Base-by-base conservation (phyloP, 2,113 vertebrate genomes). In the Strigops habroptila region DNA sequence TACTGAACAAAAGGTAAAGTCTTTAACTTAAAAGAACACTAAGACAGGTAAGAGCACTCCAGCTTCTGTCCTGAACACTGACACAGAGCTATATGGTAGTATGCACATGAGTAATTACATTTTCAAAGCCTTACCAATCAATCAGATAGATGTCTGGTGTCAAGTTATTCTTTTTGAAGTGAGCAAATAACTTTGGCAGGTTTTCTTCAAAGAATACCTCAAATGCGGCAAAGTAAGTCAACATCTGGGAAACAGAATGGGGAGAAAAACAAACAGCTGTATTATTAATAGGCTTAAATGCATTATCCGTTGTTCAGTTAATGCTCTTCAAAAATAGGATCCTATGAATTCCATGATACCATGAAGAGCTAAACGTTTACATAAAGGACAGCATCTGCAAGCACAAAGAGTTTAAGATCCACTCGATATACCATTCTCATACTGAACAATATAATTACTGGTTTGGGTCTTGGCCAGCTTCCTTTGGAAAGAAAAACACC, bases 151-250 rank as follows among this genome's bases (percentile, higher is more conserved):
- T 99, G 97, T 99, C 99, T 76, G 99, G 99, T 57, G 99, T 99
- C 94, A 99, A 90, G 96, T 98, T 99, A 97, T 99, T 99, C 93
- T 98, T 99, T 98, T 99, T 99, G 98, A 99, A 99, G 98, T 99
- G 99, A 96, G 98, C 98, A 98, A 99, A 99, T 95, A 99, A 98
- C 98, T 99, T 99, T 95, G 99, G 99, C 98, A 99, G 98, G 83
- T 99, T 99, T 97, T 99, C 99, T 98, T 99, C 99, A 97, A 99
- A 99, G 98, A 99, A 99, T 74, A 99, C 99, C 98, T 99, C 99
- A 97, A 99, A 99, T 44, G 99, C 99, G 8, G 99, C 98, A 97
- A 99, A 99, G 82, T 99, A 99, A 14, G 99, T 99, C 98, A 99
- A 97, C 99, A 99, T 99, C 99, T 99, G 83, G 25, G 71, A 88